Base-by-base conservation (phyloP, 2,888 invertebrate genomes). In the Himalopsyche tibetana region DNA sequence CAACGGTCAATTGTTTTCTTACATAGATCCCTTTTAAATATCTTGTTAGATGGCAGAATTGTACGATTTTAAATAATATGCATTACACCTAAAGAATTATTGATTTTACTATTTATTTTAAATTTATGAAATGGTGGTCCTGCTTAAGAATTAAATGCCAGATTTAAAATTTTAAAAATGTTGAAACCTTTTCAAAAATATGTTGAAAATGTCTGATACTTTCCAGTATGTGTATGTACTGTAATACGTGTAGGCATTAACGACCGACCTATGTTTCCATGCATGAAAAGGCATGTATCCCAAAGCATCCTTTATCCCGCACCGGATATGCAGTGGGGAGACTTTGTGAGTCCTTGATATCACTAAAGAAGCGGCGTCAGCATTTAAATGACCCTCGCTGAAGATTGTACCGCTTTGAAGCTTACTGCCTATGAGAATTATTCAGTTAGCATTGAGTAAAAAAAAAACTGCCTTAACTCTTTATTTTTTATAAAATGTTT, bases 281-380 rank as follows among this genome's bases (percentile, higher is more conserved):
- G 83, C 69, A 63, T 17, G 42, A 63, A 45, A 63, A 83, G 69
- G 83, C 69, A 69, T 83, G 83, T 83, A 83, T 83, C 83, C 83
- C 83, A 51, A 69, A 83, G 83, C 83, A 69, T 83, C 69, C 69
- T 63, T 83, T 83, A 83, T 69, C 74, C 45, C 17, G 40, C 15
- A 83, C 63, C 45, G 83, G 69, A 83, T 83, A 83, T 69, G 69
- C 69, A 45, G 45, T 63, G 19, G 63, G 63, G 63, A 19, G 63
- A 11, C 63, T 63, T 63, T 28, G 11, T 19, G 28, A 63, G 63
- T 6, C 28, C 63, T 63, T 63, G 63, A 51, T 74, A 83, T 83
- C 38, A 74, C 63, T 74, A 83, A 69, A 69, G 69, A 83, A 69
- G 83, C 8, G 36, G 69, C 63, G 83, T 83, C 74, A 51, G 69